These are phyloP conservation scores for Ibycter americanus DNA, from an alignment of 2,797 vertebrate genomes.

Conservation along the genomic window DNA sequence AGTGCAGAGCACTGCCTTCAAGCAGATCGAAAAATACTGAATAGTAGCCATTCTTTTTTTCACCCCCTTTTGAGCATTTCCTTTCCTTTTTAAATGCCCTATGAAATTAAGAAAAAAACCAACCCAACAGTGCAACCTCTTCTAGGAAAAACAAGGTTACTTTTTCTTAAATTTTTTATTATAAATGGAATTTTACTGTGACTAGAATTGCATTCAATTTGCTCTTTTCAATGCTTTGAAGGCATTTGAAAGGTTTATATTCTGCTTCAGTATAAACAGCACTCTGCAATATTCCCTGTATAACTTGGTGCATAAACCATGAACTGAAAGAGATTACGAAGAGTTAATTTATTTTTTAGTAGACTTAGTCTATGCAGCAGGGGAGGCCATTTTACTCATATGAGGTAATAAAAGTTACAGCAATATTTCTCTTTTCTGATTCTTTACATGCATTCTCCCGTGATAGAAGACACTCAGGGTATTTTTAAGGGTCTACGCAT, in stretches of 20 bases:
- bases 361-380: not conserved
- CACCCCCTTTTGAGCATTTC: not conserved
- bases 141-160: slow-evolving; percentile 9
- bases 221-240: slow-evolving; percentile 8
- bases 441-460: not conserved
- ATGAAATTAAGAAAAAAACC: not conserved
- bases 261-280: not conserved
- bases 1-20: slow-evolving; percentile 34
- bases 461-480: not conserved
- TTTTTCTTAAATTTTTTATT: not conserved
- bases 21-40: slow-evolving; percentile 31
- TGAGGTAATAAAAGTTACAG: not conserved
- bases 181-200: slow-evolving; percentile 10
- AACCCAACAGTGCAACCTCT: not conserved
- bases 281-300: not conserved
- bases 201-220: slow-evolving; percentile 7
- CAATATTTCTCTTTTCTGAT: not conserved
- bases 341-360: slow-evolving; percentile 54
- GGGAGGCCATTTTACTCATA: not conserved
- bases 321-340: slow-evolving; percentile 10
- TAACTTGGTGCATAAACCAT: slow-evolving; percentile 17
- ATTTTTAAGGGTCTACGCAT: not conserved
- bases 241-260: slow-evolving; percentile 12
- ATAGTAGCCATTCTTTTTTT: not conserved
- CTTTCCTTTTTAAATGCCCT: slow-evolving; percentile 12